These are phyloP conservation scores for Amphipyra berbera DNA, from an alignment of 2,888 invertebrate species.

Conservation along the genomic window DNA sequence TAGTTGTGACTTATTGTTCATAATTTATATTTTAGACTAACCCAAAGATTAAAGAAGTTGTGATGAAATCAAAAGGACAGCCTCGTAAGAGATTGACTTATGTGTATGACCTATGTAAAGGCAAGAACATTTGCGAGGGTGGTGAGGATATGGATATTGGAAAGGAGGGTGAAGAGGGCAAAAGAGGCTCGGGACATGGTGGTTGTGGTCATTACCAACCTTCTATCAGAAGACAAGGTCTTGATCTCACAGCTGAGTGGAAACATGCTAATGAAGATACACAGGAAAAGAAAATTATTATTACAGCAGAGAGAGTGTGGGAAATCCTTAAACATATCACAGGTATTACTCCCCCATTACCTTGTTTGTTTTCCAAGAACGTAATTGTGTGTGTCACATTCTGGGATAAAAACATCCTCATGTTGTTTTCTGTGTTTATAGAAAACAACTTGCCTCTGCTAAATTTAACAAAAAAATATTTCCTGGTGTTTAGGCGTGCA, in stretches of 20 bases:
- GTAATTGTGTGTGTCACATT: too few species aligned
- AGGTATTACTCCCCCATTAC: slow-evolving; percentile 74
- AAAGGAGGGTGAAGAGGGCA: slow-evolving; percentile 92
- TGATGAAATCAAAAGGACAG: slow-evolving; percentile 98
- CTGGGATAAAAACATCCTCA: too few species aligned
- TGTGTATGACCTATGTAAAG: slow-evolving; percentile 99
- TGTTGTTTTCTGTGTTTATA: too few species aligned
- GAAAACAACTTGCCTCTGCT: too few species aligned
- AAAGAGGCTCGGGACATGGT: slow-evolving; percentile 93
- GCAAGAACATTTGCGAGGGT: slow-evolving; percentile 99
- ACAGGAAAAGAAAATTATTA: slow-evolving; percentile 97
- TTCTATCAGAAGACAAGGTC: slow-evolving; percentile 95
- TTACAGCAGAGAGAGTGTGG: slow-evolving; percentile 98
- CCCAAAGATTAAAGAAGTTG: slow-evolving; percentile 97
- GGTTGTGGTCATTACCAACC: slow-evolving; percentile 99
- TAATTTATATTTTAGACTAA: slow-evolving; percentile 91
- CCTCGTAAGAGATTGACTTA: slow-evolving; percentile 98
- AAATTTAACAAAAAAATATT: too few species aligned
- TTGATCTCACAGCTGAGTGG: slow-evolving; percentile 99
- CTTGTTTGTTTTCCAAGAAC: too few species aligned
- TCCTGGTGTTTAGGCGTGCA: too few species aligned
- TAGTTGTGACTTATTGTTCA: slow-evolving; percentile 2
- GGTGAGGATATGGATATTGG: slow-evolving; percentile 99
- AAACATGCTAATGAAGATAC: slow-evolving; percentile 99
- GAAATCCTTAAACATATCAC: slow-evolving; percentile 98